Evolutionary conservation across 1,140 invertebrate genomes (phyloP).

Genomic region (Battus philenor): DNA sequence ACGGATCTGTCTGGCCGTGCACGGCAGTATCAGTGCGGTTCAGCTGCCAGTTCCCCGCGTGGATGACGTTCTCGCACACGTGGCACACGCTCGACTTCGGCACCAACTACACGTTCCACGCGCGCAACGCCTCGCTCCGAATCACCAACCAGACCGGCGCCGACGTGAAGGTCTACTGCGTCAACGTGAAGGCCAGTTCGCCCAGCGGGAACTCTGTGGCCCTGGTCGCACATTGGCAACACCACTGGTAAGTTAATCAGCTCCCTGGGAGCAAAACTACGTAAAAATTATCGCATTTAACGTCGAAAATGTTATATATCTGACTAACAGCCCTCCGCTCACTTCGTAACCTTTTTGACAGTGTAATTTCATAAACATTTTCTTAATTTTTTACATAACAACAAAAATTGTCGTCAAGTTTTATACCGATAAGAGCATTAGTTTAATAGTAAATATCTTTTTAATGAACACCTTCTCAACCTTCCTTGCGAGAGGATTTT

Average conservation of each 20-base stretch:
- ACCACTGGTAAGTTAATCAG: conserved; percentile 71
- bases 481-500: no score
- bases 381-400: no score
- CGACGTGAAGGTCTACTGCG: conserved; percentile 80
- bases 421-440: no score
- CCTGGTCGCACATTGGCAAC: conserved; percentile 77
- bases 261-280: no score
- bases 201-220: conserved; percentile 76
- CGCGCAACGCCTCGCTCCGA: conserved; percentile 79
- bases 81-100: conserved; percentile 85
- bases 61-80: conserved; percentile 80
- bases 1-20: not conserved
- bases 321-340: no score
- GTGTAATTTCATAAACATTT: no score
- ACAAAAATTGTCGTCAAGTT: no score
- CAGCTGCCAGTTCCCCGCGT: conserved; percentile 82
- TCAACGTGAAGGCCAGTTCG: conserved; percentile 77
- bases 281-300: no score
- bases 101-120: conserved; percentile 81
- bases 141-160: conserved; percentile 77
- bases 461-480: no score
- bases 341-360: no score
- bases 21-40: conserved; percentile 76
- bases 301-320: no score
- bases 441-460: no score